Percentiles rank a stretch among this genome's conserved stretches.
phyloP scores from a whole-genome alignment of 2,888 invertebrate species.

The Lasioglossum oenotherae region DNA sequence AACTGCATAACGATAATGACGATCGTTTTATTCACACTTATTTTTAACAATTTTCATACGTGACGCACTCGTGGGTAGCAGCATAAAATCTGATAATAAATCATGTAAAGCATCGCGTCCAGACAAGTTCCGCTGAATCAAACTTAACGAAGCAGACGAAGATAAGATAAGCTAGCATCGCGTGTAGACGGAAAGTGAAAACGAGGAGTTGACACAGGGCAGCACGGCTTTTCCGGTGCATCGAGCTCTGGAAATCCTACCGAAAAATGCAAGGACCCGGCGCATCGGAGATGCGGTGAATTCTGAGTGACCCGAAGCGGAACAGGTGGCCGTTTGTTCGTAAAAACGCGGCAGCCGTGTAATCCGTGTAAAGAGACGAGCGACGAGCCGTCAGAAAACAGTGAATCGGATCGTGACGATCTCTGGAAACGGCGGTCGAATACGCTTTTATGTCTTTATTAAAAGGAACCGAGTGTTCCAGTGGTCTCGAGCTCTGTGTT shows the following conservation, averaged over 20 bases:
- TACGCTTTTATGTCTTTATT: constrained; percentile 45
- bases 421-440: constrained; percentile 15
- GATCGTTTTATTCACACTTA: too few relatives aligned
- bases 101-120: background rate
- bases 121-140: background rate
- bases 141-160: background rate
- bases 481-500: background rate
- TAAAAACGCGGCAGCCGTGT: constrained; percentile 8
- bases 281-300: background rate
- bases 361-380: constrained; percentile 11
- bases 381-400: background rate
- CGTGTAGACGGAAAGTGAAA: background rate
- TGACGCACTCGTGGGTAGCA: background rate
- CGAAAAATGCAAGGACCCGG: background rate
- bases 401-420: constrained; percentile 21
- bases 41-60: background rate
- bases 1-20: too few relatives aligned
- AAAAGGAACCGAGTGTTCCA: constrained; percentile 19
- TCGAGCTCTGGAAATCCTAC: background rate
- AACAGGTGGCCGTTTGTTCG: background rate
- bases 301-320: background rate
- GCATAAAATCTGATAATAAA: background rate
- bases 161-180: background rate
- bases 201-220: background rate
- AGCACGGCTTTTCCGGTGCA: background rate